These are phyloP conservation scores for Nephila pilipes DNA, from an alignment of 1,140 invertebrate genomes.

Conservation along the genomic window DNA sequence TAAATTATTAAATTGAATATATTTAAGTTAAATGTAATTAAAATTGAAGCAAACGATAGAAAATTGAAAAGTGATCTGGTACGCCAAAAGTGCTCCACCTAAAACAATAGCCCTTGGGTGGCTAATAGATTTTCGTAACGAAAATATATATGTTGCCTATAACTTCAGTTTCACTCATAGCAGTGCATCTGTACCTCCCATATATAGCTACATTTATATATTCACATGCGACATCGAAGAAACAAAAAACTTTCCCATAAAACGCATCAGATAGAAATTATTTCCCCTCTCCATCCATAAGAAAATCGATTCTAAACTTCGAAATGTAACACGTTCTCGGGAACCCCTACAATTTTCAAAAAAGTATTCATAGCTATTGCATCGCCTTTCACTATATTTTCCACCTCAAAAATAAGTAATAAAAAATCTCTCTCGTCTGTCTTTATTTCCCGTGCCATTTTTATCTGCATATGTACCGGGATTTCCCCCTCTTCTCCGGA, in stretches of 20 bases:
- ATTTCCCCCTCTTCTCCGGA: background rate
- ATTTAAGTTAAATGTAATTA: no score
- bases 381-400: background rate
- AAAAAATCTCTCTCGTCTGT: constrained; percentile 47
- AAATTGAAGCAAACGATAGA: no score
- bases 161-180: no score
- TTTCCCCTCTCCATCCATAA: background rate
- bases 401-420: constrained; percentile 17
- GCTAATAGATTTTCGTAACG: no score
- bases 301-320: constrained; percentile 21
- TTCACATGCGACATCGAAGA: no score
- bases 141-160: no score
- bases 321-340: background rate
- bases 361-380: background rate
- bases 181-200: no score
- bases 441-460: constrained; percentile 39
- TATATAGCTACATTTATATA: no score
- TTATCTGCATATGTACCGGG: constrained; percentile 51
- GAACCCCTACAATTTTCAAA: background rate
- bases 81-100: no score
- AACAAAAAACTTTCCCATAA: background rate
- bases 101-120: no score
- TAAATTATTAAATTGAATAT: no score
- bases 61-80: no score
- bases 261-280: background rate